A percentile compares a stretch with the other conserved stretches of the same genome.
These are phyloP conservation scores for Scrobipalpa costella DNA, from an alignment of 2,888 invertebrate genomes.

Conservation along the genomic window DNA sequence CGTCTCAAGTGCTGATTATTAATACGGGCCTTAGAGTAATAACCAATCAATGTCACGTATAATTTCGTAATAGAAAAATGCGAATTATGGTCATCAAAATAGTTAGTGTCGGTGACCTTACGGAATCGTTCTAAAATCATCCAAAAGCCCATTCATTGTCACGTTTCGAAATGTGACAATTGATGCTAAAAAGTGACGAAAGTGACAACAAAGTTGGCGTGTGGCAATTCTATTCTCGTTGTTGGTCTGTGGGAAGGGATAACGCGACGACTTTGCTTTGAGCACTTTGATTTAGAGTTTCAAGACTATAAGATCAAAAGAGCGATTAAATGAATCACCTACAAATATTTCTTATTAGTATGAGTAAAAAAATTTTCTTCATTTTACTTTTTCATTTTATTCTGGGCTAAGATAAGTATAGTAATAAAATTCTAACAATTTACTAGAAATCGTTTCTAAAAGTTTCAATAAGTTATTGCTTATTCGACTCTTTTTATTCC, in stretches of 20 bases:
- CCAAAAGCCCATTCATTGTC: not conserved
- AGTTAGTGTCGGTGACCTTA: conserved; percentile 2
- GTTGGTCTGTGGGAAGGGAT: not conserved
- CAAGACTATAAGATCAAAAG: not conserved
- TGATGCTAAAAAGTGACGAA: conserved; percentile 26
- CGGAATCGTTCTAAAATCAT: not conserved
- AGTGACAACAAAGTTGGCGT: conserved; percentile 29
- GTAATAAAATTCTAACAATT: no score
- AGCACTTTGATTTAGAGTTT: not conserved
- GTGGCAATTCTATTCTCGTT: conserved; percentile 26
- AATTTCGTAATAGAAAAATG: not conserved
- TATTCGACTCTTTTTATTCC: no score
- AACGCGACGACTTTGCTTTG: not conserved
- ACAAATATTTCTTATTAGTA: no score
- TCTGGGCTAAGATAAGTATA: no score
- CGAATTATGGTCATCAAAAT: conserved; percentile 3
- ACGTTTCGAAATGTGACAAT: conserved; percentile 19
- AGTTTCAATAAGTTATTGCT: no score
- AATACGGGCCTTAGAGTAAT: no score
- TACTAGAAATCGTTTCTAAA: no score
- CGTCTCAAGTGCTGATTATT: no score
- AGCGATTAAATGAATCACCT: no score
- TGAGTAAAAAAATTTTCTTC: no score
- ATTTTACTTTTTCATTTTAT: no score
- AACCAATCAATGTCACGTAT: not conserved